phyloP scores from a whole-genome alignment of 1,140 invertebrate genomes.

The Calephelis nemesis region DNA sequence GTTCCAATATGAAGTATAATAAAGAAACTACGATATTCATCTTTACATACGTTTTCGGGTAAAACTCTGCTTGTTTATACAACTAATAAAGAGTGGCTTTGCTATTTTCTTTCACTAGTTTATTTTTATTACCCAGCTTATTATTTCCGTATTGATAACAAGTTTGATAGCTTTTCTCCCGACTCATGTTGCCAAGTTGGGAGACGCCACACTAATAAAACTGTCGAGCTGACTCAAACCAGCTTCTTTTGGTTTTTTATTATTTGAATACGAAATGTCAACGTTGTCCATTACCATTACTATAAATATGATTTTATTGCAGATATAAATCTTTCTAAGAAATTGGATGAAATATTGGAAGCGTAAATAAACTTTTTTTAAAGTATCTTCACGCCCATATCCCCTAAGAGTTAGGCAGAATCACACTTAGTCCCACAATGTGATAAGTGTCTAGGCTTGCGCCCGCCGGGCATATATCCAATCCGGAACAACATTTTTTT shows the following conservation, averaged over 20 bases:
- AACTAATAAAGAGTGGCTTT: slow-evolving; percentile 12
- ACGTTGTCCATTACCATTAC: no score
- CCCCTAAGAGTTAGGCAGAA: no score
- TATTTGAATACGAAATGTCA: no score
- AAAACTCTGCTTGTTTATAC: slow-evolving; percentile 11
- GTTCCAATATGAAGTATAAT: slow-evolving; percentile 3
- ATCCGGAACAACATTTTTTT: no score
- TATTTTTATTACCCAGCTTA: slow-evolving; percentile 10
- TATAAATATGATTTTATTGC: no score
- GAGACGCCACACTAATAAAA: not conserved
- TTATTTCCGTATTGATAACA: slow-evolving; percentile 16
- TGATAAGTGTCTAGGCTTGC: no score
- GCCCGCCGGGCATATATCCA: no score
- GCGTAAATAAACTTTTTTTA: no score
- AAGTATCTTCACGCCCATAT: no score
- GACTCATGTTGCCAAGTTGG: slow-evolving; percentile 1
- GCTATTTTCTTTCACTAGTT: slow-evolving; percentile 4
- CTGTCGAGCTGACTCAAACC: not conserved
- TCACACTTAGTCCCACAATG: no score
- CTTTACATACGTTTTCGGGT: slow-evolving; percentile 10
- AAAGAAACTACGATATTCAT: slow-evolving; percentile 11
- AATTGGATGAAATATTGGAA: no score
- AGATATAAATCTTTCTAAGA: no score
- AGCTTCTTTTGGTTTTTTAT: not conserved
- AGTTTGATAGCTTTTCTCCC: slow-evolving; percentile 6